Evolutionary conservation across 2,797 vertebrate species (phyloP), one percentile per base, ranked within the genome.

Genomic region (Sebastes wilsoni): DNA sequence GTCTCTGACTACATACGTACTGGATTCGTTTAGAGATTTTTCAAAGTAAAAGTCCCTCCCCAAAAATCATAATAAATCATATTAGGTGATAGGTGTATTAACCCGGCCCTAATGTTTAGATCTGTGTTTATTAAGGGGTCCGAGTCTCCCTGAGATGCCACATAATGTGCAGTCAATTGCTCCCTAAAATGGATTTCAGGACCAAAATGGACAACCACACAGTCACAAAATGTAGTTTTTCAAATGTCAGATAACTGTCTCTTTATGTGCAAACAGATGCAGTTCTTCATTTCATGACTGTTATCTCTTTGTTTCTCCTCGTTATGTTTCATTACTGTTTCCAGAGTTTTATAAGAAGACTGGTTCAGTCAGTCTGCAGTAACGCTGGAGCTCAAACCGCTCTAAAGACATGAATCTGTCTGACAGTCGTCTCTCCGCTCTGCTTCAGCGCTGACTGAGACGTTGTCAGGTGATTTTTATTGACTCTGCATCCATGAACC

Each of bases 391-490:
- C 56, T 55, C 54, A 77, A 77, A 83, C 46, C 8, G 59, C 72
- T 79, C 67, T 65, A 38, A 61, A 66, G 62, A 58, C 38, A 68
- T 84, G 54, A 84, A 82, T 87, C 54, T 30, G 71, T 49, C 68
- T 65, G 68, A 66, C 66, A 20, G 54, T 61, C 9, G 18, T 59
- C 55, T 66, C 60, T 60, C 58, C 4, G 46, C 42, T 60, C n/a
- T 20, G 27, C 58, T 34, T 28, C 52, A 13, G 52, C 34, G 20
- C 69, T 1, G 36, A 5, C 36, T 12, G 34, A 58, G 20, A 75
- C 28, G 6, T 62, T 60, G 69, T 75, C 69, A 42, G 76, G 34
- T 68, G 10, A 72, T 80, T 54, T 65, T 59, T 42, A 38, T 65
- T 54, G 12, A 32, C 79, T 72, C 75, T 60, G 46, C 11, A 46